Conservation (phyloP, 2,888 invertebrate genomes). For the Mamestra brassicae region DNA sequence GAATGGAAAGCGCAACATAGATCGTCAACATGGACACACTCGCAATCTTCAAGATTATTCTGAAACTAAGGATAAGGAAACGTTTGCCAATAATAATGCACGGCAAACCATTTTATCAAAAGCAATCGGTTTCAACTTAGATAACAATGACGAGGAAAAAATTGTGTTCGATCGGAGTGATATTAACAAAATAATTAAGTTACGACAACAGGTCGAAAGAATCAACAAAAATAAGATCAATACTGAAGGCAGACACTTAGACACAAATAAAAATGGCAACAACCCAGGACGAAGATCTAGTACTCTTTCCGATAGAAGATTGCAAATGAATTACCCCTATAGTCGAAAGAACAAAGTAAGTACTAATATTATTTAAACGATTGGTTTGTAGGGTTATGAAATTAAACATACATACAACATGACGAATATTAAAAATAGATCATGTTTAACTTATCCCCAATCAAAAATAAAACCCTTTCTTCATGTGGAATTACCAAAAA, state of each 20-base stretch:
- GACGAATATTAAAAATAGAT: too few species aligned
- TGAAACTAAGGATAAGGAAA: conserved; percentile 6
- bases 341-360: conserved; percentile 19
- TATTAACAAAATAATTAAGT: conserved; percentile 11
- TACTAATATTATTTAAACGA: background rate
- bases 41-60: background rate
- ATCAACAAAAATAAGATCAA: background rate
- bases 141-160: background rate
- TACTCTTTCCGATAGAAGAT: background rate
- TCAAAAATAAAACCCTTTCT: too few species aligned
- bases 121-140: background rate
- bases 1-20: background rate
- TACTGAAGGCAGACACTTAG: background rate
- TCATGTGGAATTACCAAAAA: too few species aligned
- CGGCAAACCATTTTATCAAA: conserved; percentile 11
- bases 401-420: too few species aligned
- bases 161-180: background rate
- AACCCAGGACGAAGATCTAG: background rate
- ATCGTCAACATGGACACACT: background rate
- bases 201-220: background rate
- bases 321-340: conserved; percentile 7
- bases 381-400: background rate
- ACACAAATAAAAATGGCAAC: background rate
- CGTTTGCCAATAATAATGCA: background rate
- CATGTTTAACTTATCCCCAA: too few species aligned